Evolutionary conservation across 2,113 vertebrate genomes (phyloP).

Genomic region (Dryoscopus gambensis): DNA sequence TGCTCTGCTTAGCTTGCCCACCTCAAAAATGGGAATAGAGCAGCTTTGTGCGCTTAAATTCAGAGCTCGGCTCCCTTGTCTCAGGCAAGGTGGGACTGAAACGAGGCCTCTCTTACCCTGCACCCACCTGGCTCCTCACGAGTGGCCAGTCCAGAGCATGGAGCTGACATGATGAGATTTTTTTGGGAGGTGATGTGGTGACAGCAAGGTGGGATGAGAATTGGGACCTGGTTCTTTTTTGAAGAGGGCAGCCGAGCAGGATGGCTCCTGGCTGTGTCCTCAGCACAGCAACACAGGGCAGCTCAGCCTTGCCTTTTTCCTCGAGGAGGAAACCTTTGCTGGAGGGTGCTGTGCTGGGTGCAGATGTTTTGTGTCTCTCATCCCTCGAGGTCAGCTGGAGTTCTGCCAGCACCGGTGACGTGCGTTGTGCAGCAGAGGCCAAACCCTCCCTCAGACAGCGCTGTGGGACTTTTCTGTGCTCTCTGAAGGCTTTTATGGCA

Average conservation of each 20-base stretch:
- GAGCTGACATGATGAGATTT: neutral
- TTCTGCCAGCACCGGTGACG: neutral
- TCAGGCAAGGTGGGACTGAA: neutral
- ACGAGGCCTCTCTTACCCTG: neutral
- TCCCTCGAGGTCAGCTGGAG: conserved; percentile 1
- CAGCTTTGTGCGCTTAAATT: neutral
- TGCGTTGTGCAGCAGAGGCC: neutral
- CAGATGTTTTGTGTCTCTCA: conserved; percentile 38
- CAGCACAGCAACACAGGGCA: neutral
- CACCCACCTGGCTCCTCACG: neutral
- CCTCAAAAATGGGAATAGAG: neutral
- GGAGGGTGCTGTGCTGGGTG: neutral
- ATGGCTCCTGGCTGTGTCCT: neutral
- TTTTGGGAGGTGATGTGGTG: neutral
- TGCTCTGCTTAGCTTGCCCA: neutral
- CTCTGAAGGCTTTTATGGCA: neutral
- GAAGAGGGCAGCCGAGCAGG: neutral
- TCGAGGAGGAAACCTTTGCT: neutral
- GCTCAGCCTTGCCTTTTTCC: neutral
- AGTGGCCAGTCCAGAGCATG: neutral
- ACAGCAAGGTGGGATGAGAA: neutral
- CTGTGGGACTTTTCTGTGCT: neutral
- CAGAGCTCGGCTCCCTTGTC: neutral
- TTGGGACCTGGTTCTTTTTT: neutral
- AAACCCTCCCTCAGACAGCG: neutral